Evolutionary conservation across 2,888 invertebrate genomes (phyloP), one percentile per base, ranked within the genome.

Genomic region (Tetropium fuscum): DNA sequence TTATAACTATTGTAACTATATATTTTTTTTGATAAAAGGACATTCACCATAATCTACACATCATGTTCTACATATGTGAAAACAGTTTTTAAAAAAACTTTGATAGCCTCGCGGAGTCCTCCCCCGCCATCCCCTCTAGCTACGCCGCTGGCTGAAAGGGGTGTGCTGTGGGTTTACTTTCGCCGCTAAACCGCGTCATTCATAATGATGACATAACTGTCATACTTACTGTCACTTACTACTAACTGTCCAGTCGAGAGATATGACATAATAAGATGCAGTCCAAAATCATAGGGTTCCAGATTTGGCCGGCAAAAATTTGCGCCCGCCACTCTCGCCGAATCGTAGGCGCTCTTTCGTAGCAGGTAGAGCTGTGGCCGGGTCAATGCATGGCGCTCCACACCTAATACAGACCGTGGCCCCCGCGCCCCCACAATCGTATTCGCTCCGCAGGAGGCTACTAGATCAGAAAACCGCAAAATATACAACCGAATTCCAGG

Each of bases 351-450:
- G 58, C 53, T 34, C 36, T 32, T 55, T 58, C 53, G 44, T 38
- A 61, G 60, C 63, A 60, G 60, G 60, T 61, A 63, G 43, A 63
- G 53, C 30, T 25, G 57, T 57, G 63, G 49, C 43, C 65, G 61
- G 72, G 72, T 72, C 72, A 71, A 68, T 66, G 72, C 58, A 66
- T 72, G 71, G 69, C 70, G 70, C 71, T 69, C 69, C 65, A 45
- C 60, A 27, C 48, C 48, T 36, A 48, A 48, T 36, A 22, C 48
- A 48, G 48, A 34, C 34, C 34, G 59, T 54, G 60, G 54, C 54
- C 55, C 48, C 55, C 27, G 56, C 56, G 40, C 60, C 59, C 60
- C 53, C 60, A 55, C 49, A 19, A 19, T 30, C 44, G 27, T 27
- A 13, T 47, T 11, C 48, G 13, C 48, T 22, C 48, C 48, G 7